These are phyloP conservation scores for Pseudomugil gertrudae DNA, from an alignment of 2,797 vertebrate species.

Conservation along the genomic window DNA sequence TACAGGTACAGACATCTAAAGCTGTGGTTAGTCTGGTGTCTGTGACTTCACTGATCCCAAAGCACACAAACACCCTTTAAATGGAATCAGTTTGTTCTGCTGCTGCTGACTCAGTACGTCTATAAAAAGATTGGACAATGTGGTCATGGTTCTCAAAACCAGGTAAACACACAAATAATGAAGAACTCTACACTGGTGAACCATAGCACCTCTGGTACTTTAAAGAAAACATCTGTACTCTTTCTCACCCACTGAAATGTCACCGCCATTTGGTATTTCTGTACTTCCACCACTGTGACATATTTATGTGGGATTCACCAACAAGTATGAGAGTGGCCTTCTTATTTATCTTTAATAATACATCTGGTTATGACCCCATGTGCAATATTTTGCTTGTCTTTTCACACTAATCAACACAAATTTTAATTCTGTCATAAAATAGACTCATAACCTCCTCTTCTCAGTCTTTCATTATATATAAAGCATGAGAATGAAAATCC, in stretches of 20 bases:
- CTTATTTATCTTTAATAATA: neutral
- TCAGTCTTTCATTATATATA: conserved; percentile 21
- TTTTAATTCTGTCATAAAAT: conserved; percentile 23
- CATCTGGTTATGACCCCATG: conserved; percentile 12
- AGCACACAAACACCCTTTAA: conserved; percentile 23
- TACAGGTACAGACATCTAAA: conserved; percentile 49
- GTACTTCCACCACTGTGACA: neutral
- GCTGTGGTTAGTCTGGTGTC: conserved; percentile 24
- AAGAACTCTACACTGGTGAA: neutral
- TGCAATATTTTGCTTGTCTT: conserved; percentile 9
- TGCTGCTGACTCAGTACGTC: conserved; percentile 10
- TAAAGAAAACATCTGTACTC: neutral
- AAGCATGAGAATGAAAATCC: conserved; percentile 7
- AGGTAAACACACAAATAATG: neutral
- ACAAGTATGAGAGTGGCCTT: neutral
- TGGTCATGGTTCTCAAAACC: conserved; percentile 3
- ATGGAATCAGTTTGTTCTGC: conserved; percentile 53
- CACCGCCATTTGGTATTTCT: neutral
- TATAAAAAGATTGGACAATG: conserved; percentile 2
- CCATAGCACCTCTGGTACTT: neutral
- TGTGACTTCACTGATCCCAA: conserved; percentile 21
- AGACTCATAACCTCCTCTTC: conserved; percentile 19
- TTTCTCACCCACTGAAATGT: neutral
- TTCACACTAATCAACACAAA: conserved; percentile 10
- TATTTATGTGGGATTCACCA: neutral